These are phyloP conservation scores for Otolemur crassicaudatus DNA, from an alignment of 2,797 vertebrate genomes.

Conservation along the genomic window DNA sequence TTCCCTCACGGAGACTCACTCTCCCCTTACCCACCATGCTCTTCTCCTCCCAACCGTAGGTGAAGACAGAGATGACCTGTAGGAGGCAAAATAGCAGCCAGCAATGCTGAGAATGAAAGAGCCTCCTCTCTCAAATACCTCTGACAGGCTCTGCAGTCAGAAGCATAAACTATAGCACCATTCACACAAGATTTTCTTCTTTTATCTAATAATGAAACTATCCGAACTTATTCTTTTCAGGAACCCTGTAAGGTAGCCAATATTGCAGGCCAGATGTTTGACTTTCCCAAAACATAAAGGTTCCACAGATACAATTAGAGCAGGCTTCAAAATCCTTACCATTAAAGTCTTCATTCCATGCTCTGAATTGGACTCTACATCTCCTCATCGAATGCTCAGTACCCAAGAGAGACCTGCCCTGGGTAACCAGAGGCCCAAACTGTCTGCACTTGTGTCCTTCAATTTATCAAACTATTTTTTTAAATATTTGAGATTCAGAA, in stretches of 20 bases:
- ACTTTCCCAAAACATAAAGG: background rate
- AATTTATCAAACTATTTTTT: slow-evolving; percentile 20
- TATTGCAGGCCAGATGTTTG: background rate
- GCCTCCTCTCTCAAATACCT: background rate
- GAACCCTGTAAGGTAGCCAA: background rate
- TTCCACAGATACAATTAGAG: background rate
- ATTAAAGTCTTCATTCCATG: background rate
- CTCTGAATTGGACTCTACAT: background rate
- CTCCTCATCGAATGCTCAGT: background rate
- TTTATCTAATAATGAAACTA: slow-evolving; percentile 29
- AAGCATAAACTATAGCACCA: background rate
- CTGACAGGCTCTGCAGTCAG: background rate
- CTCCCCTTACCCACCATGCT: background rate
- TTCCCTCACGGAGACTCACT: background rate
- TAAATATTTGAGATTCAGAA: slow-evolving; percentile 45
- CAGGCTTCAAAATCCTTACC: background rate
- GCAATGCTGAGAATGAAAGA: background rate
- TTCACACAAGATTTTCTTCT: slow-evolving; percentile 16
- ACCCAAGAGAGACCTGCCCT: background rate
- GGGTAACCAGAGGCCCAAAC: background rate
- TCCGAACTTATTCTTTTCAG: background rate
- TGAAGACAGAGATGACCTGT: background rate
- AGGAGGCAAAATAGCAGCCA: background rate
- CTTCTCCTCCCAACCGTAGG: background rate
- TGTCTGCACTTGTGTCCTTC: background rate